phyloP scores from a whole-genome alignment of 2,888 invertebrate species.

The Meteorus colon region DNA sequence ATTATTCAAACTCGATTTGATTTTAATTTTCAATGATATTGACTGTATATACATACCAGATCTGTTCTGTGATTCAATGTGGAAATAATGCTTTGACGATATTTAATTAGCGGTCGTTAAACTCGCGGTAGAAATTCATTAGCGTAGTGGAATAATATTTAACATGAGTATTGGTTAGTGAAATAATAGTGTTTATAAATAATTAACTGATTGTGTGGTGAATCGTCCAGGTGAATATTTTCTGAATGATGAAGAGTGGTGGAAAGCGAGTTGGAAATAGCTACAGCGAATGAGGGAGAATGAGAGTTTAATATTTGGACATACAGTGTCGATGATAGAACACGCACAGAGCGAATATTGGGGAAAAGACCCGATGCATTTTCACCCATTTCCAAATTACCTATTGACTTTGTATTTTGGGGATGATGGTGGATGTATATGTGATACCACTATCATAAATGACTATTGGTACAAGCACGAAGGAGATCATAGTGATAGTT shows the following conservation, averaged over 20 bases:
- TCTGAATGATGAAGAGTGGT: conserved; percentile 5
- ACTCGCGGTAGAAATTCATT: conserved; percentile 46
- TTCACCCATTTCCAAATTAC: conserved; percentile 55
- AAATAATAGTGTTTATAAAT: conserved; percentile 58
- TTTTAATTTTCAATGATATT: background rate
- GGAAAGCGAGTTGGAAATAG: conserved; percentile 18
- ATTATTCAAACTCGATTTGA: background rate
- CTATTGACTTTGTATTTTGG: conserved; percentile 57
- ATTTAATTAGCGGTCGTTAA: background rate
- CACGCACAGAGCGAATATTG: background rate
- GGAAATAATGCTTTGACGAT: background rate
- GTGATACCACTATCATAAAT: background rate
- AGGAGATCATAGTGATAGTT: background rate
- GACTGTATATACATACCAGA: background rate
- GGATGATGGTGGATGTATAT: background rate
- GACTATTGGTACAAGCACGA: background rate
- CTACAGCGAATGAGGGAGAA: background rate
- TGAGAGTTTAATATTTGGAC: conserved; percentile 16
- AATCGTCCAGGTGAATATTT: background rate
- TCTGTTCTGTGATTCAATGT: background rate
- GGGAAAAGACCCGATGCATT: conserved; percentile 3
- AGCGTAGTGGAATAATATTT: conserved; percentile 58
- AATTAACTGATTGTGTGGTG: conserved; percentile 51
- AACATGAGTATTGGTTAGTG: conserved; percentile 40
- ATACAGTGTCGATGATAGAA: conserved; percentile 12